Evolutionary conservation across 35 echinoderm and acorn worm species (phyloP).

Genomic region (Apostichopus californicus): DNA sequence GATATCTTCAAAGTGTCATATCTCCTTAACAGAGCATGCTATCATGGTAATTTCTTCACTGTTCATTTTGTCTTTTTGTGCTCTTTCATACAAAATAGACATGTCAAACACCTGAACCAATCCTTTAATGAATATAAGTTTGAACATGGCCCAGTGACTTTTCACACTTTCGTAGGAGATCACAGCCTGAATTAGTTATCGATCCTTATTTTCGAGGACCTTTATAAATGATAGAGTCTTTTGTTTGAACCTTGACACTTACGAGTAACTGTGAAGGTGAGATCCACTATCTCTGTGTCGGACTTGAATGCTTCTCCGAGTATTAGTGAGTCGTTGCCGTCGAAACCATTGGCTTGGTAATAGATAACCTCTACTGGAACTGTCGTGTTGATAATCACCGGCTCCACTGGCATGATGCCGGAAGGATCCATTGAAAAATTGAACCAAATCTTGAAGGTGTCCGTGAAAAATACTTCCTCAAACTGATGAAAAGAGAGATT

Average conservation of each 20-base stretch:
- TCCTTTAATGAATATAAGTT: too few relatives aligned
- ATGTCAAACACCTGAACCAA: too few relatives aligned
- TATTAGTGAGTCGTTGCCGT: constrained; percentile 52
- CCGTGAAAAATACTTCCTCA: constrained; percentile 84
- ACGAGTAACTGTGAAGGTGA: constrained; percentile 78
- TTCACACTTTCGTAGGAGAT: too few relatives aligned
- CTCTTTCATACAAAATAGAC: too few relatives aligned
- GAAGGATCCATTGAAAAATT: constrained; percentile 82
- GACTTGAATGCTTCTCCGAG: constrained; percentile 67
- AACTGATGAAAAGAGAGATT: constrained; percentile 48
- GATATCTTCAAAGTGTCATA: too few relatives aligned
- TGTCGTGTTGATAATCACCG: constrained; percentile 77
- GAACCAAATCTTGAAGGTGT: constrained; percentile 83
- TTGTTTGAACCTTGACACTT: not conserved
- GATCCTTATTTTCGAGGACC: too few relatives aligned
- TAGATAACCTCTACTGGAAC: constrained; percentile 77
- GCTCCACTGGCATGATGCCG: constrained; percentile 69
- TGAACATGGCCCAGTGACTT: too few relatives aligned
- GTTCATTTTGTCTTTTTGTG: too few relatives aligned
- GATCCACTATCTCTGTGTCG: constrained; percentile 71
- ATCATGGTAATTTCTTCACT: too few relatives aligned
- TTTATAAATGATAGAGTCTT: too few relatives aligned
- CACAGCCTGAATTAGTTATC: too few relatives aligned
- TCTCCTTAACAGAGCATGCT: too few relatives aligned
- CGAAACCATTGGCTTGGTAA: constrained; percentile 54